A percentile compares a stretch with the other conserved stretches of the same genome.
Conservation (phyloP, 1,140 invertebrate species). For the Zaprionus inermis region DNA sequence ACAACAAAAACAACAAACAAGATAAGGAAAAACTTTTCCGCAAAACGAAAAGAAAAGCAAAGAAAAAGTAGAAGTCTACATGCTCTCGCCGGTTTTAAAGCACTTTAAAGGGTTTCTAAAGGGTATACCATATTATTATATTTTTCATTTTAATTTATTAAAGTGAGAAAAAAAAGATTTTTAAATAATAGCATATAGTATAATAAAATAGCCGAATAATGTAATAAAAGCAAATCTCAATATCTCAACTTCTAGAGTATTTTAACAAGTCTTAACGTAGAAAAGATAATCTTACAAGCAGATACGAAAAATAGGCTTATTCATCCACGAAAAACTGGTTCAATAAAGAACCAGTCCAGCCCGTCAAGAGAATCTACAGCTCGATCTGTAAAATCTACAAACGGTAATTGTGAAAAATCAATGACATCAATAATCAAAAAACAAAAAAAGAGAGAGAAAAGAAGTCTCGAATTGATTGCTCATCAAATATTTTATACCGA, state of each 20-base stretch:
- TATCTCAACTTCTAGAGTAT: no score
- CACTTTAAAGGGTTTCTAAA: no score
- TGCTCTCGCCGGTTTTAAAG: slow-evolving; percentile 12
- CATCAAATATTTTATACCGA: background rate
- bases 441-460: background rate
- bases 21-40: slow-evolving; percentile 48
- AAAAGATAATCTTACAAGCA: no score
- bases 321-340: background rate
- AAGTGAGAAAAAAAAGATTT: no score
- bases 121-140: no score
- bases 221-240: no score
- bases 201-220: no score
- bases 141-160: no score
- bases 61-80: slow-evolving; percentile 38
- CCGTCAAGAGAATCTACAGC: background rate
- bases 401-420: background rate
- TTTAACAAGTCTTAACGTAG: no score
- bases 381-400: background rate
- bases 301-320: no score
- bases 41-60: slow-evolving; percentile 44
- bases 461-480: slow-evolving; percentile 3
- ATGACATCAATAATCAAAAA: background rate
- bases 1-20: slow-evolving; percentile 30
- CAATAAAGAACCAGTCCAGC: background rate
- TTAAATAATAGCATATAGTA: no score